phyloP scores from a whole-genome alignment of 2,797 vertebrate species.

The Chiloscyllium punctatum region DNA sequence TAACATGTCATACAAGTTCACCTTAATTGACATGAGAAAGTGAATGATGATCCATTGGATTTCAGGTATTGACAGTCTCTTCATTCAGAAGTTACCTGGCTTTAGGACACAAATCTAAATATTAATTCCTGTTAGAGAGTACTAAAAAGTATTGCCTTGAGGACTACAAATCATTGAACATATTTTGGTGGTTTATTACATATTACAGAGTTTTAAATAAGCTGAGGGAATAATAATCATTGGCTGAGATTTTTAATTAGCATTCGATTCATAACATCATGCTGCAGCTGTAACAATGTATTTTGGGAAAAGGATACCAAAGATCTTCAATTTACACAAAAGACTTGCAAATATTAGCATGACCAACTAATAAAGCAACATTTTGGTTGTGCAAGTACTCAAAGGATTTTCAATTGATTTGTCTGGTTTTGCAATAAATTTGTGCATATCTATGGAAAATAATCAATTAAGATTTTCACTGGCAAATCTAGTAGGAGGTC shows the following conservation, averaged over 20 bases:
- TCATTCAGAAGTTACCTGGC: neutral
- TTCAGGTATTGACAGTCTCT: neutral
- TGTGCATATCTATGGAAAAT: constrained; percentile 3
- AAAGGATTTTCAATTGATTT: constrained; percentile 23
- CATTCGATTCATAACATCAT: neutral
- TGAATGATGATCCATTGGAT: neutral
- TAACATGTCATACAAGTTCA: neutral
- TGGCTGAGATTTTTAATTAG: constrained; percentile 3
- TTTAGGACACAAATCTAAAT: neutral
- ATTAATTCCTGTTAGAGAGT: neutral
- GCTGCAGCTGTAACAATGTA: neutral
- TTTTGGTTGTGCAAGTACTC: constrained; percentile 30
- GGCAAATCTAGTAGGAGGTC: neutral
- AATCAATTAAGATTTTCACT: constrained; percentile 31
- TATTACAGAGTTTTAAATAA: constrained; percentile 6
- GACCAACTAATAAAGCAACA: constrained; percentile 15
- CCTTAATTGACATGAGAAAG: neutral
- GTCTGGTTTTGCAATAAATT: constrained; percentile 26
- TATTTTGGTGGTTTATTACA: constrained; percentile 2
- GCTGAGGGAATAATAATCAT: neutral
- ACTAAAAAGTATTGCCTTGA: neutral
- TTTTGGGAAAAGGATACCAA: neutral
- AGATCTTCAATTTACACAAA: neutral
- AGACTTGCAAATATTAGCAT: neutral
- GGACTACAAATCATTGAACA: neutral